Conservation (phyloP, 2,888 invertebrate genomes). For the Cyrtodaria siliqua region DNA sequence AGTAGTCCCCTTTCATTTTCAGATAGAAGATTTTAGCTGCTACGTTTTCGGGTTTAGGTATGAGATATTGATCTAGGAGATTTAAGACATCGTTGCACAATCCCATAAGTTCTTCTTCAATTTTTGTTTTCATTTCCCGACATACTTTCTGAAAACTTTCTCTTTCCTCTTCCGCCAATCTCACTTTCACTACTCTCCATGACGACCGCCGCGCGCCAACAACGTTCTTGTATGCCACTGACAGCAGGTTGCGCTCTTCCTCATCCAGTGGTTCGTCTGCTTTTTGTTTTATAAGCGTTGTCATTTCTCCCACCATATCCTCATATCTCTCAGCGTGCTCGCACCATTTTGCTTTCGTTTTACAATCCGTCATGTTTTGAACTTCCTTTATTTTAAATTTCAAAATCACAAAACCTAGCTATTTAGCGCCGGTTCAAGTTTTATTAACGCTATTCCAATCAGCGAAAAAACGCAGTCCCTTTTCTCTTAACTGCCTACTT, state of each 20-base stretch:
- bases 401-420: too few species aligned
- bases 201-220: slow-evolving; percentile 98
- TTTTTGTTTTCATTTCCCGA: slow-evolving; percentile 99
- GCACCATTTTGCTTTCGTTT: slow-evolving; percentile 96
- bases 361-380: slow-evolving; percentile 1
- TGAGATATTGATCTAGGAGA: slow-evolving; percentile 99
- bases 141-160: slow-evolving; percentile 87
- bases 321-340: slow-evolving; percentile 99
- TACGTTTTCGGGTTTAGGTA: slow-evolving; percentile 96
- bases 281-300: slow-evolving; percentile 89
- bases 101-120: slow-evolving; percentile 99
- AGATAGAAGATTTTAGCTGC: slow-evolving; percentile 99
- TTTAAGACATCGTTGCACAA: slow-evolving; percentile 99
- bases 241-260: slow-evolving; percentile 98
- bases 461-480: too few species aligned
- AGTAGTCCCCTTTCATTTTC: slow-evolving; percentile 99
- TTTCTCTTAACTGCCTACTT: too few species aligned
- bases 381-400: too few species aligned
- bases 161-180: slow-evolving; percentile 90
- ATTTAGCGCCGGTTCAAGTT: too few species aligned
- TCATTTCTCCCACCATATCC: slow-evolving; percentile 99
- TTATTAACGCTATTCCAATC: too few species aligned
- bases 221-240: slow-evolving; percentile 99
- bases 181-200: slow-evolving; percentile 99
- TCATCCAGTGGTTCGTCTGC: slow-evolving; percentile 95